Percentiles rank a stretch among this genome's conserved stretches.
These are phyloP conservation scores for Cynodonichthys magdalenae DNA, from an alignment of 2,797 vertebrate species.

Conservation along the genomic window DNA sequence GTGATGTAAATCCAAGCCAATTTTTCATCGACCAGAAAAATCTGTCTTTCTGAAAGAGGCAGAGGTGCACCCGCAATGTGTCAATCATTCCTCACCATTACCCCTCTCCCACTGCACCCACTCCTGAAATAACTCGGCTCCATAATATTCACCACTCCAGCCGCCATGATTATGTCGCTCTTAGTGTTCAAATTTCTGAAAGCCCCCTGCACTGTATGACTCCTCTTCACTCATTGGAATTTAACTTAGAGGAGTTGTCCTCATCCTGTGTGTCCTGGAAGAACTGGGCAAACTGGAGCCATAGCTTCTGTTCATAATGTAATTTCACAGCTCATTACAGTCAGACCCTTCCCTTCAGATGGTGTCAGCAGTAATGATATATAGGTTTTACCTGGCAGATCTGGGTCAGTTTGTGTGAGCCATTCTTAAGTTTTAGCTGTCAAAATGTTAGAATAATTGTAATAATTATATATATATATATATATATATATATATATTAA, in stretches of 20 bases:
- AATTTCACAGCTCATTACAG: conserved; percentile 82
- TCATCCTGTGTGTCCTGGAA: conserved; percentile 59
- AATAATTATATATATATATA: too few relatives aligned
- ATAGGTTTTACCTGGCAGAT: conserved; percentile 66
- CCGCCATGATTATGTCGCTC: conserved; percentile 56
- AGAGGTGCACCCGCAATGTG: conserved; percentile 37
- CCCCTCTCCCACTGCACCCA: conserved; percentile 41
- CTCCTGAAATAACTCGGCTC: conserved; percentile 62
- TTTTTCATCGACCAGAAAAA: conserved; percentile 49
- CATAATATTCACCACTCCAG: conserved; percentile 53
- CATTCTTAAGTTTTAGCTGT: conserved; percentile 23
- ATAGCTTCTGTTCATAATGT: conserved; percentile 66
- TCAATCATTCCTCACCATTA: conserved; percentile 69
- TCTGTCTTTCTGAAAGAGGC: conserved; percentile 34
- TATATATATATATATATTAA: too few relatives aligned
- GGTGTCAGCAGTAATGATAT: conserved; percentile 56
- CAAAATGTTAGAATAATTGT: conserved; percentile 30
- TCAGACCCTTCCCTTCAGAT: conserved; percentile 60
- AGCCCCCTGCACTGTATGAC: conserved; percentile 42
- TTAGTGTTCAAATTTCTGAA: conserved; percentile 45
- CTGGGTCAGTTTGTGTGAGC: conserved; percentile 60
- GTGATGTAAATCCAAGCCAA: conserved; percentile 61
- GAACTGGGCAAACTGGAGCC: conserved; percentile 55
- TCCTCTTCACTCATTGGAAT: conserved; percentile 57
- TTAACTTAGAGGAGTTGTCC: conserved; percentile 60